These are phyloP conservation scores for Aquatica leii DNA, from an alignment of 2,888 invertebrate species.

Conservation along the genomic window DNA sequence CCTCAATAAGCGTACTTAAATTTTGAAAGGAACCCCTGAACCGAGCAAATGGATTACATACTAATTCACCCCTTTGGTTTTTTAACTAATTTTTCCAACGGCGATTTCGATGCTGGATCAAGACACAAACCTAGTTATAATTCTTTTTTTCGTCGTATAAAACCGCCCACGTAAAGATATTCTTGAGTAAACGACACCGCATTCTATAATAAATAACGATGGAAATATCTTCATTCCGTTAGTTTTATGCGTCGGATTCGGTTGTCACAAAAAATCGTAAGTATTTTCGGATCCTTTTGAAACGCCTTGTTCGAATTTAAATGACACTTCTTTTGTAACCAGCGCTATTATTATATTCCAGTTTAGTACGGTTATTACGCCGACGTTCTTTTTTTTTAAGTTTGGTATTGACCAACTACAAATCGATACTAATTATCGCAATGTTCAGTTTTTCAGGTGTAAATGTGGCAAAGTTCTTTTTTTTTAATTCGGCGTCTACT, in stretches of 20 bases:
- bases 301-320: conserved; percentile 50
- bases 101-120: not conserved
- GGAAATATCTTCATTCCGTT: conserved; percentile 50
- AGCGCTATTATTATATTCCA: conserved; percentile 53
- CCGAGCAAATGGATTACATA: conserved; percentile 48
- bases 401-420: too few species aligned
- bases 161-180: conserved; percentile 39
- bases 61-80: conserved; percentile 39
- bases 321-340: conserved; percentile 53
- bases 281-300: conserved; percentile 48
- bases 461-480: conserved; percentile 32
- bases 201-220: conserved; percentile 41
- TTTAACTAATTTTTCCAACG: too few species aligned
- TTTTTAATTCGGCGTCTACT: conserved; percentile 40
- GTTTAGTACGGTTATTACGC: conserved; percentile 46
- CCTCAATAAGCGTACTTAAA: conserved; percentile 24
- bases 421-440: conserved; percentile 1
- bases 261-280: conserved; percentile 49
- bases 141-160: too few species aligned
- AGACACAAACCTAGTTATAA: not conserved
- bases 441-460: too few species aligned
- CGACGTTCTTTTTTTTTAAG: conserved; percentile 14
- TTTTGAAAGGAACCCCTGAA: conserved; percentile 32
- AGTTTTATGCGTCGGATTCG: conserved; percentile 29
- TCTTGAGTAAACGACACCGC: conserved; percentile 26